These are phyloP conservation scores for Matsumurasca onukii DNA, from an alignment of 1,140 invertebrate genomes.

Conservation along the genomic window DNA sequence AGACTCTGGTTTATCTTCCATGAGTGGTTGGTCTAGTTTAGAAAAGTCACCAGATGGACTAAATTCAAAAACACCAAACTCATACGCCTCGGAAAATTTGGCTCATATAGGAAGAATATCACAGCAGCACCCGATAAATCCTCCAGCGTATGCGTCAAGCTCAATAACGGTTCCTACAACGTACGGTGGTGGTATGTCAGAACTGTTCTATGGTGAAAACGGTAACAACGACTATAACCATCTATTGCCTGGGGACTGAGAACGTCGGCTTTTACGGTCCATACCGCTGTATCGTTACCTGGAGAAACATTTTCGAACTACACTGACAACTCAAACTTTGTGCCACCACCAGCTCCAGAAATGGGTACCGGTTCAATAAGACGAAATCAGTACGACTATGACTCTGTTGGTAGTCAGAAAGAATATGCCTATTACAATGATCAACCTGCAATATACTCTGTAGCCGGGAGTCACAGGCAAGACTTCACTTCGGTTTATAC, in stretches of 20 bases:
- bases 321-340: slow-evolving; percentile 49
- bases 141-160: slow-evolving; percentile 40
- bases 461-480: slow-evolving; percentile 68
- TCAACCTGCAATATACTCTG: slow-evolving; percentile 70
- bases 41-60: slow-evolving; percentile 72
- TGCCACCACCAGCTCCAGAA: slow-evolving; percentile 52
- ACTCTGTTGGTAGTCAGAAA: slow-evolving; percentile 36
- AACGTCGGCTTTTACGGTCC: slow-evolving; percentile 52
- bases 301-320: slow-evolving; percentile 24
- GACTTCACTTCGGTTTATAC: slow-evolving; percentile 70
- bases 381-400: slow-evolving; percentile 15
- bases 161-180: slow-evolving; percentile 46
- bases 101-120: slow-evolving; percentile 31
- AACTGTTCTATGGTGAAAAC: slow-evolving; percentile 40
- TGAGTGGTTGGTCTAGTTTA: slow-evolving; percentile 76
- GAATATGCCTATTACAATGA: slow-evolving; percentile 62
- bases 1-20: slow-evolving; percentile 80
- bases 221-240: slow-evolving; percentile 39
- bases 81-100: slow-evolving; percentile 31
- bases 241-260: slow-evolving; percentile 51
- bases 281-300: slow-evolving; percentile 46
- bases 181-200: slow-evolving; percentile 42
- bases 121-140: slow-evolving; percentile 29
- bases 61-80: slow-evolving; percentile 30
- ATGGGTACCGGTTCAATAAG: not conserved